A percentile compares a stretch with the other conserved stretches of the same genome.
Evolutionary conservation across 2,113 vertebrate genomes (phyloP).

Genomic region (Morone saxatilis): DNA sequence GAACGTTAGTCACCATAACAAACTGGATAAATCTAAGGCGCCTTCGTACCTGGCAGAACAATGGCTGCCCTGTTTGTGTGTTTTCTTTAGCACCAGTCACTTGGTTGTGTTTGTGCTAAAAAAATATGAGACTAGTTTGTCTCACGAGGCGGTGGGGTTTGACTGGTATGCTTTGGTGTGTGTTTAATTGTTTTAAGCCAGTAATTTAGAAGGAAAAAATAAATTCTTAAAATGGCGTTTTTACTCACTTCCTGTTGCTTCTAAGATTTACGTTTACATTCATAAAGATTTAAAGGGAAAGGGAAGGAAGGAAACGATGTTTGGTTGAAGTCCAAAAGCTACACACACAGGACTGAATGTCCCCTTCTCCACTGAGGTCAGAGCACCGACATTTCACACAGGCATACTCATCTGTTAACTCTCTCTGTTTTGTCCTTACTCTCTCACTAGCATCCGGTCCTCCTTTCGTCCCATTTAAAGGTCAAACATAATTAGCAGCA

Average conservation of each 20-base stretch:
- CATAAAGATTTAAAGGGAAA: conserved; percentile 34
- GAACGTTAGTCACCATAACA: conserved; percentile 26
- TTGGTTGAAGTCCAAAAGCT: conserved; percentile 60
- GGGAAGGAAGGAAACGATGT: conserved; percentile 71
- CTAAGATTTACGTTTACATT: conserved; percentile 20
- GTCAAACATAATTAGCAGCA: conserved; percentile 62
- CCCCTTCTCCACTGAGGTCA: conserved; percentile 69
- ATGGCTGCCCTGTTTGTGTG: conserved; percentile 7
- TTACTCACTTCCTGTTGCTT: conserved; percentile 21
- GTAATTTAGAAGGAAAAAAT: not conserved
- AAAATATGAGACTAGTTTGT: not conserved
- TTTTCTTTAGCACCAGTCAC: conserved; percentile 29
- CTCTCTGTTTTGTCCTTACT: conserved; percentile 37
- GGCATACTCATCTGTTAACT: conserved; percentile 25
- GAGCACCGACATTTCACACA: conserved; percentile 52
- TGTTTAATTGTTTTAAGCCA: conserved; percentile 1
- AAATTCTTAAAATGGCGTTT: conserved; percentile 5
- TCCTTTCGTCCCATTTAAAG: conserved; percentile 47
- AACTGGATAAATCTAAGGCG: not conserved
- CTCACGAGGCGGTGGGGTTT: not conserved
- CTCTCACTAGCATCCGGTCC: conserved; percentile 58
- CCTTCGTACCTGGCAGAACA: conserved; percentile 35
- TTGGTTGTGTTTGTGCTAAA: not conserved
- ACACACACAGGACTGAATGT: conserved; percentile 73
- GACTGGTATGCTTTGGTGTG: not conserved